Evolutionary conservation across 2,797 vertebrate genomes (phyloP).

Genomic region (Florisuga fusca): DNA sequence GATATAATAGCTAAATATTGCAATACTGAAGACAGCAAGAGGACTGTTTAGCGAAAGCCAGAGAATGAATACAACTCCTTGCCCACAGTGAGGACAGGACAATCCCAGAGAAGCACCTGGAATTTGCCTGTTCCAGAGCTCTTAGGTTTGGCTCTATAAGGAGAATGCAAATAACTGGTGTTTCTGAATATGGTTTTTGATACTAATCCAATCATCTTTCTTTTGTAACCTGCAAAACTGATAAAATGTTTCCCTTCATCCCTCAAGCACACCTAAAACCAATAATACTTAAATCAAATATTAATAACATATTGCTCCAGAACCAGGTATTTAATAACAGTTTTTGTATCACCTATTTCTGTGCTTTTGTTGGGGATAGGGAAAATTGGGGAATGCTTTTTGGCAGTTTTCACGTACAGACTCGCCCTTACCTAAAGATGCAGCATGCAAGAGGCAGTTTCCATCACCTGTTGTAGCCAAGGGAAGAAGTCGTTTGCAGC

Average conservation of each 20-base stretch:
- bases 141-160: background rate
- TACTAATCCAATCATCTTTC: background rate
- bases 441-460: conserved; percentile 97
- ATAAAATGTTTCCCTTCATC: background rate
- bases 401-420: background rate
- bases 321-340: background rate
- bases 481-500: conserved; percentile 97
- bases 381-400: background rate
- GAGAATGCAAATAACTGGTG: background rate
- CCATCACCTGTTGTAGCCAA: conserved; percentile 97
- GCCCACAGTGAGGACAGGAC: background rate
- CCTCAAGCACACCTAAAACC: background rate
- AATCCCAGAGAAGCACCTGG: background rate
- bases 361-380: background rate
- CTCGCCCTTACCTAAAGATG: conserved; percentile 89
- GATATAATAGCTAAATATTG: background rate
- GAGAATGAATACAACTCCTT: background rate
- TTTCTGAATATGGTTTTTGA: background rate
- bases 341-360: background rate
- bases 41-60: background rate
- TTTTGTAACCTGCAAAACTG: background rate
- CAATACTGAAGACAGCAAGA: background rate
- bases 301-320: background rate
- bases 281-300: no score
- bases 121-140: background rate